phyloP scores from a whole-genome alignment of 2,797 vertebrate genomes.

The Champsocephalus gunnari region DNA sequence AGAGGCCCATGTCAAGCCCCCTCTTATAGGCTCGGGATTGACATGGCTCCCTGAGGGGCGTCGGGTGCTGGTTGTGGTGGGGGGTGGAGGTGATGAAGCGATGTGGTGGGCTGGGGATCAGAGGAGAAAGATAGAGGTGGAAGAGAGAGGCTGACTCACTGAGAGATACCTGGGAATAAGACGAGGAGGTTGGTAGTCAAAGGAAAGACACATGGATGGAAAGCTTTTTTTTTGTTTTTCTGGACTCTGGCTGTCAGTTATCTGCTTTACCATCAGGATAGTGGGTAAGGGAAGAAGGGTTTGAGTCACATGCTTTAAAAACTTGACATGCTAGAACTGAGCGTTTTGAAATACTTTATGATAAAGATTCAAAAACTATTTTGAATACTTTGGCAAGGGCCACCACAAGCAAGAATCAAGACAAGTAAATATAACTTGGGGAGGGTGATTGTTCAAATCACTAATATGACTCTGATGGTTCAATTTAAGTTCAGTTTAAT shows the following conservation, averaged over 20 bases:
- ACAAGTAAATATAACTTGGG: no score
- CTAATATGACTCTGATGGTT: no score
- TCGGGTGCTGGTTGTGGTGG: slow-evolving; percentile 23
- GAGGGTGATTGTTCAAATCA: no score
- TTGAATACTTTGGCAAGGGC: no score
- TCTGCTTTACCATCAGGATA: slow-evolving; percentile 3
- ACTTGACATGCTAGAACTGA: not conserved
- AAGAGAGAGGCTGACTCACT: slow-evolving; percentile 47
- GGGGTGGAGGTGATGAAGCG: slow-evolving; percentile 19
- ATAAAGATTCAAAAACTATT: no score
- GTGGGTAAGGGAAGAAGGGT: not conserved
- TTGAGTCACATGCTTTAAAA: not conserved
- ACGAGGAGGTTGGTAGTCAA: slow-evolving; percentile 38
- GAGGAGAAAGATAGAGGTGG: slow-evolving; percentile 34
- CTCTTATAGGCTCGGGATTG: slow-evolving; percentile 63
- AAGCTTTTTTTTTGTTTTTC: slow-evolving; percentile 1
- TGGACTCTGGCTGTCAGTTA: slow-evolving; percentile 16
- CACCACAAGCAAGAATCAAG: no score
- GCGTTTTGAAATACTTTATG: not conserved
- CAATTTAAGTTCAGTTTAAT: no score
- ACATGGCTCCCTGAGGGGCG: slow-evolving; percentile 60
- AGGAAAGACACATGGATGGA: slow-evolving; percentile 21
- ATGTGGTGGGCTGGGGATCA: slow-evolving; percentile 13
- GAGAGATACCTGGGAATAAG: slow-evolving; percentile 32
- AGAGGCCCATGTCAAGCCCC: slow-evolving; percentile 47